A percentile compares a stretch with the other conserved stretches of the same genome.
Conservation (phyloP, 2,113 vertebrate genomes). For the Spermophilus dauricus region DNA sequence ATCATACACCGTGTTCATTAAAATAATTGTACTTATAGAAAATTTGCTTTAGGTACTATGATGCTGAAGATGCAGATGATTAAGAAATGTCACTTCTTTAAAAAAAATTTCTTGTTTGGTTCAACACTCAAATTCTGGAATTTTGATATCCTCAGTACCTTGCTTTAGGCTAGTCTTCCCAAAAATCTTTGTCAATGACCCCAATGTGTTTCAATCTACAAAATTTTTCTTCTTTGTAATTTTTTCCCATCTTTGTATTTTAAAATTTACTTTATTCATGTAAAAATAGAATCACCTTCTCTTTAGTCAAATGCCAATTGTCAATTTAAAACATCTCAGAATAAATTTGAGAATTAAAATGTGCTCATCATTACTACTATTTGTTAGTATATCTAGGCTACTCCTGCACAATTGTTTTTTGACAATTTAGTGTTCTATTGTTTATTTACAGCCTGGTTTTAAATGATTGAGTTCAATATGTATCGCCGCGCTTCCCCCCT, state of each 20-base stretch:
- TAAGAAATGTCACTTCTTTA: background rate
- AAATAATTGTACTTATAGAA: slow-evolving; percentile 38
- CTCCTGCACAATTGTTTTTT: background rate
- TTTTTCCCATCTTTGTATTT: slow-evolving; percentile 28
- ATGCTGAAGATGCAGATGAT: background rate
- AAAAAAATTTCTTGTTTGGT: background rate
- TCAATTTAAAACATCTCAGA: slow-evolving; percentile 44
- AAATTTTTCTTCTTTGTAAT: background rate
- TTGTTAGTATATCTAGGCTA: background rate
- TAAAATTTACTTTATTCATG: slow-evolving; percentile 36
- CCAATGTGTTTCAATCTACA: background rate
- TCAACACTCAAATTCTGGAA: background rate
- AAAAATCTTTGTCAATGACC: slow-evolving; percentile 1
- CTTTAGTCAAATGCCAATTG: slow-evolving; percentile 30
- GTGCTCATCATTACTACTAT: background rate
- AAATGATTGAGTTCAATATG: background rate
- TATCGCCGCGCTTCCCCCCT: background rate
- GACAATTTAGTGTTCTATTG: background rate
- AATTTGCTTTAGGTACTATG: slow-evolving; percentile 42
- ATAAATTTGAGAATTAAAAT: slow-evolving; percentile 30
- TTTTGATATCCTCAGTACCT: background rate
- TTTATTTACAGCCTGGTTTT: slow-evolving; percentile 36
- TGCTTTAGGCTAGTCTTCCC: background rate
- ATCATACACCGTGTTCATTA: slow-evolving; percentile 52
- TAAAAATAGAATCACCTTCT: background rate